A percentile compares a stretch with the other conserved stretches of the same genome.
These are phyloP conservation scores for Leucophenga montana DNA, from an alignment of 2,888 invertebrate genomes.

Conservation along the genomic window DNA sequence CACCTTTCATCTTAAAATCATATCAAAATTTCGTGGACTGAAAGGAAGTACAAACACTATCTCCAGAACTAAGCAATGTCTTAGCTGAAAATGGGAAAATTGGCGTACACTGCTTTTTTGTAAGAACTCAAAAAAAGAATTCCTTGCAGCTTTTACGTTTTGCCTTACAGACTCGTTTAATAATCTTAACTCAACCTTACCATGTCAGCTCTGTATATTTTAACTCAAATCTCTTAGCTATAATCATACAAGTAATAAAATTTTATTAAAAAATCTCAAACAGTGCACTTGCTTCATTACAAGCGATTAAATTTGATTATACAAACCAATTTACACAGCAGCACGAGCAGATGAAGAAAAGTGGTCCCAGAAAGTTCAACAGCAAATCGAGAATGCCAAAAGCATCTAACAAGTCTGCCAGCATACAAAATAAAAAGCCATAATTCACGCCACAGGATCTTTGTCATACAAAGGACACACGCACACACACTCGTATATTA, in stretches of 20 bases:
- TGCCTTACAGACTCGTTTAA: too few species aligned
- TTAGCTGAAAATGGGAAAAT: too few species aligned
- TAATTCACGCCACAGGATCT: slow-evolving; percentile 58
- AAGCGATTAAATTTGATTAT: slow-evolving; percentile 65
- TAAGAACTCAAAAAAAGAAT: too few species aligned
- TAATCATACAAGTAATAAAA: background rate
- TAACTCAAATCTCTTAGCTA: too few species aligned
- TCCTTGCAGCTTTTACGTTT: too few species aligned
- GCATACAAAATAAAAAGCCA: slow-evolving; percentile 42
- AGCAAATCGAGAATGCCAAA: slow-evolving; percentile 2
- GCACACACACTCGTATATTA: background rate
- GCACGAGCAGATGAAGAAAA: background rate
- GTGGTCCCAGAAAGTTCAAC: background rate
- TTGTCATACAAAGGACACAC: slow-evolving; percentile 15
- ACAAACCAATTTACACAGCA: slow-evolving; percentile 24
- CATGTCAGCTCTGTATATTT: too few species aligned
- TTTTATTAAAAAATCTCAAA: slow-evolving; percentile 21
- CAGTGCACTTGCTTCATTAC: slow-evolving; percentile 47
- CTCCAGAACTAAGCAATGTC: too few species aligned
- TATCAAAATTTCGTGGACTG: too few species aligned
- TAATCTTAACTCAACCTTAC: too few species aligned
- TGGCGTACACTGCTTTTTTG: too few species aligned
- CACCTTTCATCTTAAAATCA: too few species aligned
- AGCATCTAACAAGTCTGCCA: slow-evolving; percentile 20
- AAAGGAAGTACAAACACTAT: too few species aligned